Evolutionary conservation across 2,113 vertebrate species (phyloP).

Genomic region (Laticauda colubrina): DNA sequence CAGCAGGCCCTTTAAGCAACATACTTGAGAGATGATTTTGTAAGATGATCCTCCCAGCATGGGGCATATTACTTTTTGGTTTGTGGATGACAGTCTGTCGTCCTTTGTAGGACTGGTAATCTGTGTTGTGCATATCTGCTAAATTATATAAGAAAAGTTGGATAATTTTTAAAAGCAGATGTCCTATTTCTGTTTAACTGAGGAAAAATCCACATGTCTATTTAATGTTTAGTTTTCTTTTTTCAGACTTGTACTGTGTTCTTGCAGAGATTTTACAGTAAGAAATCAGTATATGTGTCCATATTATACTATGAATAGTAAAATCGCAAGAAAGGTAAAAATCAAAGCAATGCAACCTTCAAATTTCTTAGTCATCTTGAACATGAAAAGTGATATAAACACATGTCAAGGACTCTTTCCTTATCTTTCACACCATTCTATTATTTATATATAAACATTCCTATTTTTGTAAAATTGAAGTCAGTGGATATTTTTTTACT

Average conservation of each 20-base stretch:
- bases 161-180: constrained; percentile 17
- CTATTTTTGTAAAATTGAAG: constrained; percentile 25
- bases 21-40: constrained; percentile 16
- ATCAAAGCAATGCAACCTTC: constrained; percentile 26
- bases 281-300: constrained; percentile 18
- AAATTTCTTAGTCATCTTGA: constrained; percentile 44
- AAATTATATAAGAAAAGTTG: constrained; percentile 31
- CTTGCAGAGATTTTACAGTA: background rate
- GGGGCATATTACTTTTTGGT: constrained; percentile 35
- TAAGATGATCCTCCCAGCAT: constrained; percentile 30
- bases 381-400: constrained; percentile 57
- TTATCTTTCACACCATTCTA: constrained; percentile 36
- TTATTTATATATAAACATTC: constrained; percentile 46
- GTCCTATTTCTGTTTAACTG: background rate
- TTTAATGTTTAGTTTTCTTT: background rate
- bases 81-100: constrained; percentile 34
- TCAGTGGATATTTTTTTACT: background rate
- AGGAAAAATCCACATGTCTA: background rate
- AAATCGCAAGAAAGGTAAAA: constrained; percentile 29
- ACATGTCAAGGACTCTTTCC: constrained; percentile 52
- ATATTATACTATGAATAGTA: constrained; percentile 51
- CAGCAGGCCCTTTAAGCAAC: constrained; percentile 10
- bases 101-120: constrained; percentile 35
- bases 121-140: constrained; percentile 30
- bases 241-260: constrained; percentile 34